phyloP scores from a whole-genome alignment of 1,140 invertebrate genomes.

The Tetramorium parvispinum region DNA sequence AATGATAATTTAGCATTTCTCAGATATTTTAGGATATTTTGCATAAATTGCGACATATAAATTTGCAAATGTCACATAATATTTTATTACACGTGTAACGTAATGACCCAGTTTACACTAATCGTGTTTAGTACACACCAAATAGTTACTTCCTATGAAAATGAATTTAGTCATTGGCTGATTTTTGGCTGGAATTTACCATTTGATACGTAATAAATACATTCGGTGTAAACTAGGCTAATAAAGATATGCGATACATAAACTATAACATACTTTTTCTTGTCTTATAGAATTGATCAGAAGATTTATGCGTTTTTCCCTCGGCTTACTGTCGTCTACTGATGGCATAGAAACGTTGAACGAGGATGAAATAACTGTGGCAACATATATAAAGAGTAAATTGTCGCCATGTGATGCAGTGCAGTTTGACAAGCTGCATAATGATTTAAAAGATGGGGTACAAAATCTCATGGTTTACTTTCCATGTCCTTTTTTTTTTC shows the following conservation, averaged over 20 bases:
- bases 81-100: background rate
- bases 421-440: constrained; percentile 83
- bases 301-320: constrained; percentile 80
- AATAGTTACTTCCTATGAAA: too few relatives aligned
- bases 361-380: constrained; percentile 82
- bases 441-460: constrained; percentile 83
- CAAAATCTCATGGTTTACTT: background rate
- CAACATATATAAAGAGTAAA: constrained; percentile 81
- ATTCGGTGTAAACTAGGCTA: background rate
- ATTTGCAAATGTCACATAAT: background rate
- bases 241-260: background rate
- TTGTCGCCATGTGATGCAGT: constrained; percentile 76
- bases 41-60: background rate
- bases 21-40: background rate
- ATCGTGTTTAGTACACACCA: too few relatives aligned
- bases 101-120: too few relatives aligned
- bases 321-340: constrained; percentile 80
- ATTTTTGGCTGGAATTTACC: too few relatives aligned
- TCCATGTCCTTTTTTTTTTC: background rate
- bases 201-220: too few relatives aligned
- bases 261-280: background rate
- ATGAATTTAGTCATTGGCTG: too few relatives aligned
- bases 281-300: constrained; percentile 76
- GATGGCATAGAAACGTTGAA: constrained; percentile 79
- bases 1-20: background rate